Conservation (phyloP, 2,113 vertebrate genomes). For the Chloebia gouldiae region DNA sequence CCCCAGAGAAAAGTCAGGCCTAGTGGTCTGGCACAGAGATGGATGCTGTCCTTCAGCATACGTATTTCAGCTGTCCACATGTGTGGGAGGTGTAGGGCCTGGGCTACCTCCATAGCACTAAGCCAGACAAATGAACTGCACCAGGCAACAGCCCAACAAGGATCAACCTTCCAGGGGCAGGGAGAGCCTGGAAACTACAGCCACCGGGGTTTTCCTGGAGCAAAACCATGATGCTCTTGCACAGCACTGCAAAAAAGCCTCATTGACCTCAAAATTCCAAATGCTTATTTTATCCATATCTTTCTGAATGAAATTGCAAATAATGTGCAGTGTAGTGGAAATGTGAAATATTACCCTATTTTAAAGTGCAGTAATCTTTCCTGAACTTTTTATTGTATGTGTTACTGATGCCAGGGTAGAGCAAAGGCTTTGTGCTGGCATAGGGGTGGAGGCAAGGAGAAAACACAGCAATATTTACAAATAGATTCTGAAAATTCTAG, state of each 20-base stretch:
- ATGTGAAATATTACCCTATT: not conserved
- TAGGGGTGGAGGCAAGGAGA: not conserved
- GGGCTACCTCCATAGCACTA: not conserved
- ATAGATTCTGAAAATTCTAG: conserved; percentile 44
- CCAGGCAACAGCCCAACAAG: not conserved
- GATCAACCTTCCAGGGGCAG: not conserved
- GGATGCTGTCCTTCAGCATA: not conserved
- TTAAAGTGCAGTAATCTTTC: not conserved
- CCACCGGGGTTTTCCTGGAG: not conserved
- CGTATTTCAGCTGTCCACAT: accelerated
- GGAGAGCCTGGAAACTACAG: not conserved
- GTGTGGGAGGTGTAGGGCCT: not conserved
- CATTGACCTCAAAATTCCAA: not conserved
- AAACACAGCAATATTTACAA: conserved; percentile 31
- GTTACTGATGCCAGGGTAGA: not conserved
- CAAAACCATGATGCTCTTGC: not conserved
- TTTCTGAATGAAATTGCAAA: conserved; percentile 24
- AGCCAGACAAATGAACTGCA: not conserved
- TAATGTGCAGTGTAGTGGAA: not conserved
- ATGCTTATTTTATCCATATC: not conserved
- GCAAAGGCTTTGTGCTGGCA: not conserved
- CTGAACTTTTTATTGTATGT: not conserved
- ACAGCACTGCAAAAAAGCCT: not conserved
- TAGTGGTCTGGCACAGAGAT: accelerated
- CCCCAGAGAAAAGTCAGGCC: not conserved